phyloP scores from a whole-genome alignment of 2,113 vertebrate species.

The Neolamprologus cancellatus region DNA sequence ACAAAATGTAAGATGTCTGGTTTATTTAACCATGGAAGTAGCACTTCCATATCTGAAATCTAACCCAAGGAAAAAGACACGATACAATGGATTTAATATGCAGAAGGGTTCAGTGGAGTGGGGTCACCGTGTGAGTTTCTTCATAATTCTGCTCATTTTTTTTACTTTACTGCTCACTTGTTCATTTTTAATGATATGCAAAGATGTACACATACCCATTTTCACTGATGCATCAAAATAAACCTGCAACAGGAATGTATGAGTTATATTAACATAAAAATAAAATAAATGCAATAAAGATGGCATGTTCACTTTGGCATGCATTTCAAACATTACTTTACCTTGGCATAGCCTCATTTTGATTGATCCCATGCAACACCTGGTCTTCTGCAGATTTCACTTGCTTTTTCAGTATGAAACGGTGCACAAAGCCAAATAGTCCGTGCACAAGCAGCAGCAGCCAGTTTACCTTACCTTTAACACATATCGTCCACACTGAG shows the following conservation, averaged over 20 bases:
- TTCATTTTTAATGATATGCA: neutral
- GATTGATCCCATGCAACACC: neutral
- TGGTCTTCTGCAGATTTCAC: conserved; percentile 5
- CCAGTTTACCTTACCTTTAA: neutral
- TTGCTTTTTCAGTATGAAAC: conserved; percentile 11
- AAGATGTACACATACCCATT: conserved; percentile 10
- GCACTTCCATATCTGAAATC: neutral
- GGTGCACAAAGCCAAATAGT: neutral
- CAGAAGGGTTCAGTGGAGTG: neutral
- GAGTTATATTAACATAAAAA: neutral
- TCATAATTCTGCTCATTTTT: neutral
- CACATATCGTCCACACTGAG: neutral
- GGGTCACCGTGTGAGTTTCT: neutral
- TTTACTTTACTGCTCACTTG: neutral
- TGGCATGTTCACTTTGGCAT: neutral
- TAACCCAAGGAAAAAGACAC: accelerated
- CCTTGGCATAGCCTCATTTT: neutral
- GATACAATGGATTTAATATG: neutral
- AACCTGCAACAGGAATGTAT: neutral
- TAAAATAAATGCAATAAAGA: neutral
- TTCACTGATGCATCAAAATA: neutral
- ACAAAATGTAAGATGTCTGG: neutral
- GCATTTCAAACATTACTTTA: neutral
- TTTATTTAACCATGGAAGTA: neutral
- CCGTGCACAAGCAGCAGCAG: neutral